phyloP scores from a whole-genome alignment of 2,113 vertebrate genomes.

The Gorsachius goisagi region DNA sequence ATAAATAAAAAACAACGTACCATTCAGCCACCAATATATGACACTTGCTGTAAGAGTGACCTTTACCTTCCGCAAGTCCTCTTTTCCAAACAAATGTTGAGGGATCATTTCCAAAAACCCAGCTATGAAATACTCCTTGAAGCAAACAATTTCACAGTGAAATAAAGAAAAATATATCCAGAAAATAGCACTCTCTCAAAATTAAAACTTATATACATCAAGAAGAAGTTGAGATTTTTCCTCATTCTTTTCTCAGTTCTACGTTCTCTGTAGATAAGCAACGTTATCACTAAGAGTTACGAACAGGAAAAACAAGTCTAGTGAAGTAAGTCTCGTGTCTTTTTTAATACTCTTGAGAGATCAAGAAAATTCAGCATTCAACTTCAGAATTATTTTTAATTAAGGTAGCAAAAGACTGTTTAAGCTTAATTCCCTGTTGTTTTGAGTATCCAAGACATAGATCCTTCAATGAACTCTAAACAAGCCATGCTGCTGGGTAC shows the following conservation, averaged over 20 bases:
- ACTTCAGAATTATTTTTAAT: background rate
- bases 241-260: background rate
- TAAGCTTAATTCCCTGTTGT: background rate
- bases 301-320: background rate
- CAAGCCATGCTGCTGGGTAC: background rate
- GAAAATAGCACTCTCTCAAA: slow-evolving; percentile 32
- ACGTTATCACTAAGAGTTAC: background rate
- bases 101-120: background rate
- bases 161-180: slow-evolving; percentile 27
- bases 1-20: background rate
- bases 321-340: background rate
- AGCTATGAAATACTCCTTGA: background rate
- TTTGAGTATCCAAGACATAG: background rate
- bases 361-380: background rate
- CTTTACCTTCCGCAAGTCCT: background rate
- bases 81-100: background rate
- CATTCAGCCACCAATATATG: background rate
- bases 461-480: background rate
- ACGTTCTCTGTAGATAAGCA: background rate
- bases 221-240: background rate
- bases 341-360: background rate
- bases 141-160: slow-evolving; percentile 26
- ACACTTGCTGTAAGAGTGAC: background rate
- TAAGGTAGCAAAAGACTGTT: background rate
- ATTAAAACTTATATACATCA: slow-evolving; percentile 24